phyloP scores from a whole-genome alignment of 2,797 vertebrate species.

The Xerus rutilus region DNA sequence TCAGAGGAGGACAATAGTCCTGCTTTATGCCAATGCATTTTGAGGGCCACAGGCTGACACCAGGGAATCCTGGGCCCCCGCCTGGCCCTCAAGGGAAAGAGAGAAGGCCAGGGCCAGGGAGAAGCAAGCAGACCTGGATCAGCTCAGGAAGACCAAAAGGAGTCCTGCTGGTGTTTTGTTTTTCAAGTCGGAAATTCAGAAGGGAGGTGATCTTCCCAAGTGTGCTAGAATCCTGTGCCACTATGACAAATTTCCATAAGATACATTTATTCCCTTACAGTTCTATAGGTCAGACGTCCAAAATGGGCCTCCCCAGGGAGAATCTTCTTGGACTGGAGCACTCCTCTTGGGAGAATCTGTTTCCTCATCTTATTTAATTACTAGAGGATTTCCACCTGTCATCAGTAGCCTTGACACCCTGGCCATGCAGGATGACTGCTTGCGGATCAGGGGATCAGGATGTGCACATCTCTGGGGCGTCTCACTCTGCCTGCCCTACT shows the following conservation, averaged over 20 bases:
- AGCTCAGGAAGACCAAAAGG: not conserved
- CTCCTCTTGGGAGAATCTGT: not conserved
- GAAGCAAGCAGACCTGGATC: too few relatives aligned
- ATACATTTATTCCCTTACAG: not conserved
- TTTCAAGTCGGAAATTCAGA: not conserved
- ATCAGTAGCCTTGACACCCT: not conserved
- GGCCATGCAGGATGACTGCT: fast-evolving
- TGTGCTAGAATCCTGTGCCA: too few relatives aligned
- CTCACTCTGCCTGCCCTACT: not conserved
- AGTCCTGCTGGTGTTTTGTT: not conserved
- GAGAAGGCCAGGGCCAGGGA: not conserved
- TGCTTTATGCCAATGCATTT: not conserved
- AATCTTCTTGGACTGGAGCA: too few relatives aligned
- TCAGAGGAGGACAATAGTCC: not conserved
- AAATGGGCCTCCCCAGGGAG: not conserved
- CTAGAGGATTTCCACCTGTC: not conserved
- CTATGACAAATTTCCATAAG: not conserved
- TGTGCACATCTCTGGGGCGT: not conserved
- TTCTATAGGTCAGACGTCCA: not conserved
- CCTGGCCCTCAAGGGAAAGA: not conserved
- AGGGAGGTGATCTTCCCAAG: not conserved
- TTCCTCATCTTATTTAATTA: not conserved
- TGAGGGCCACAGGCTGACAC: not conserved
- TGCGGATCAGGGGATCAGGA: not conserved
- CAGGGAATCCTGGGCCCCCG: not conserved